Conservation (phyloP, 2,797 vertebrate species). For the Lophura swinhoii region DNA sequence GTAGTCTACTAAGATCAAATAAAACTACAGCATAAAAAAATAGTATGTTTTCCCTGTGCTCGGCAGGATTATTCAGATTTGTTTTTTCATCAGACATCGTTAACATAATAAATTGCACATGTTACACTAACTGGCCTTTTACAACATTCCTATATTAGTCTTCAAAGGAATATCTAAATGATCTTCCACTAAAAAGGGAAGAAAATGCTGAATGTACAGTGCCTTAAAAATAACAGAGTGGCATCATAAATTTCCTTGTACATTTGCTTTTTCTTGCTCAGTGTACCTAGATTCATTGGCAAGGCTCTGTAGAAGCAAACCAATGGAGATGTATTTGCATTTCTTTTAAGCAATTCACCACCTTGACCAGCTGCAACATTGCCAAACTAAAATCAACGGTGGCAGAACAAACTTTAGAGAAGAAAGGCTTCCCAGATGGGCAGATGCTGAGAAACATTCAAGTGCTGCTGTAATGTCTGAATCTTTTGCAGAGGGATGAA, state of each 20-base stretch:
- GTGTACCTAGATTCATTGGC: neutral
- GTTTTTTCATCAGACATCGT: conserved; percentile 61
- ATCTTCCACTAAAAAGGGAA: conserved; percentile 40
- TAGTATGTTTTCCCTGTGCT: conserved; percentile 33
- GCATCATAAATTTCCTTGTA: conserved; percentile 38
- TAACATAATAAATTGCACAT: conserved; percentile 67
- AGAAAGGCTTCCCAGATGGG: conserved; percentile 33
- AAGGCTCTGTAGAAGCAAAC: neutral
- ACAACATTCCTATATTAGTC: conserved; percentile 57
- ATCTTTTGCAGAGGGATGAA: neutral
- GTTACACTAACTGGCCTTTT: conserved; percentile 27
- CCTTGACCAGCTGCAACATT: conserved; percentile 35
- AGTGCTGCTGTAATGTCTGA: conserved; percentile 5
- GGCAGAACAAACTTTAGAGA: conserved; percentile 34
- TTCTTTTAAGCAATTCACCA: neutral
- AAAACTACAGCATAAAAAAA: conserved; percentile 43
- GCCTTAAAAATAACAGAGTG: conserved; percentile 24
- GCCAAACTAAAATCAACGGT: neutral
- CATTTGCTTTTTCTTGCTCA: conserved; percentile 1
- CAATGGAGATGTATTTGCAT: neutral
- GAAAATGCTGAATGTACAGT: conserved; percentile 27
- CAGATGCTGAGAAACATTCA: conserved; percentile 48
- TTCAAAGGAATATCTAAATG: conserved; percentile 60
- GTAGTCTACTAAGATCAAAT: conserved; percentile 47
- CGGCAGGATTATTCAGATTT: conserved; percentile 60